Evolutionary conservation across 2,888 invertebrate genomes (phyloP), one percentile per base, ranked within the genome.

Genomic region (Lypha dubia): DNA sequence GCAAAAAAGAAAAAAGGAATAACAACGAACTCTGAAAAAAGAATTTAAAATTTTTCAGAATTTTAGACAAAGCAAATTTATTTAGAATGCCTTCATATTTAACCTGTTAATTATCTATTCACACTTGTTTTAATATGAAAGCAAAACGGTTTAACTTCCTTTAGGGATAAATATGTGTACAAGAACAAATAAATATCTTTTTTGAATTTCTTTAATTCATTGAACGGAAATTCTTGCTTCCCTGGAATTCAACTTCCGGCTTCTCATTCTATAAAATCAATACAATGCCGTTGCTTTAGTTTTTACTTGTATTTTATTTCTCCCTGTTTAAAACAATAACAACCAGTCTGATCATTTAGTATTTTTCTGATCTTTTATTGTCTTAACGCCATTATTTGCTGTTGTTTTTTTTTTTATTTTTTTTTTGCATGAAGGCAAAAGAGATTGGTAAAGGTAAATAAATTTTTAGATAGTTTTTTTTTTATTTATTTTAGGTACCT

Each of bases 71-170:
- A 60, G 20, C 49, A 53, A 0, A 46, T 76, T n/a, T 22, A 41
- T 73, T 17, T 49, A 17, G 22, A 56, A 58, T 58, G 20, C 22
- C 22, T 56, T 56, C 35, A 53, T 24, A 68, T 79, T 79, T 70
- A 83, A 84, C 62, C 81, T 71, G 81, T 84, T 84, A 81, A 81
- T 84, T 84, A 81, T 81, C 63, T 79, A 81, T 84, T 84, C 84
- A 81, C 84, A 84, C 84, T 84, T 84, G 81, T 81, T 67, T 74
- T 58, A 70, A 73, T 77, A 38, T 56, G 63, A 51, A 65, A 81
- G 74, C 63, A 79, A 74, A 81, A 81, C 81, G 74, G 65, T 81
- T 74, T 38, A 35, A 81, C 77, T 79, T 84, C 81, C 84, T 84
- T 60, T 73, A 56, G 73, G 9, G 32, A 22, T 20, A 67, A 67